Conservation (phyloP, 2,888 invertebrate genomes). For the Tinea semifulvella region DNA sequence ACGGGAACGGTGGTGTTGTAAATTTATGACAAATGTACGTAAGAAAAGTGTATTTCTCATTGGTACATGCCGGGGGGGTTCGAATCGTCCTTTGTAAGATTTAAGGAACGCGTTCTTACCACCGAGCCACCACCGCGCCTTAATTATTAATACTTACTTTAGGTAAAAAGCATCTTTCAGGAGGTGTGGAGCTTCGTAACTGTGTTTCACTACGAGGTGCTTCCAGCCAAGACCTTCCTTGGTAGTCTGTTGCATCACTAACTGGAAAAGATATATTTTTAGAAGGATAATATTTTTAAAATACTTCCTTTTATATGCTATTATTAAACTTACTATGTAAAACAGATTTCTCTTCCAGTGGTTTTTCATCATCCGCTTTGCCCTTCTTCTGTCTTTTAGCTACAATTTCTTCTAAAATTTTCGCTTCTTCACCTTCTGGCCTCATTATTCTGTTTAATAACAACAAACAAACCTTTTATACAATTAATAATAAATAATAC, state of each 20-base stretch:
- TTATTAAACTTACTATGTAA: conserved; percentile 77
- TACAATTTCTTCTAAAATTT: conserved; percentile 92
- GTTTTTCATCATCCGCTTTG: conserved; percentile 90
- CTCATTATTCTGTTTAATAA: conserved; percentile 74
- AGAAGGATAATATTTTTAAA: background rate
- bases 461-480: too few species aligned
- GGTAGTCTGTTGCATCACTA: conserved; percentile 94
- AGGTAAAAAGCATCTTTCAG: conserved; percentile 95
- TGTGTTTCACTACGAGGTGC: conserved; percentile 81
- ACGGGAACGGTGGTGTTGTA: too few species aligned
- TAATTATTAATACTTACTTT: conserved; percentile 69
- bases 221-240: conserved; percentile 93
- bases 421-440: conserved; percentile 93
- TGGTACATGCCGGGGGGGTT: too few species aligned
- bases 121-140: too few species aligned
- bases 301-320: background rate
- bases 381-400: conserved; percentile 91
- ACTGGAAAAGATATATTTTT: conserved; percentile 63
- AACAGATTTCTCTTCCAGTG: conserved; percentile 93
- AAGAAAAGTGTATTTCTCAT: too few species aligned
- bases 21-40: too few species aligned
- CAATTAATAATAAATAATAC: too few species aligned
- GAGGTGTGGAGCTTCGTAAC: conserved; percentile 75
- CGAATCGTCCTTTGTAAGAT: too few species aligned
- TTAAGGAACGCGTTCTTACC: too few species aligned